Conservation (phyloP, 2,797 vertebrate species). For the Melanotaenia maccullochi region DNA sequence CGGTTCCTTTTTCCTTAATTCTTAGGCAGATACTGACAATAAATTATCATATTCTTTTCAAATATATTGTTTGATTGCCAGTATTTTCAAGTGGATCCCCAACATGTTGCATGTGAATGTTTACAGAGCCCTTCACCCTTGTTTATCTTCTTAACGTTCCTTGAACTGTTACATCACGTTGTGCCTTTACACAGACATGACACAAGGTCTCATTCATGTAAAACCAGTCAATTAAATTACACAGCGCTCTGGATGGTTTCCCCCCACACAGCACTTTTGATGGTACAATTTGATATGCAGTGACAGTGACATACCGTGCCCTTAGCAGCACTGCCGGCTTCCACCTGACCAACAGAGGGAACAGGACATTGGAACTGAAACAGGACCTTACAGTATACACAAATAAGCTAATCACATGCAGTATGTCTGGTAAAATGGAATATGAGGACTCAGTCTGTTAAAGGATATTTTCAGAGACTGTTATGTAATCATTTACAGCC, state of each 20-base stretch:
- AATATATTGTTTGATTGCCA: not conserved
- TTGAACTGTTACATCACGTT: slow-evolving; percentile 8
- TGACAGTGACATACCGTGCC: slow-evolving; percentile 70
- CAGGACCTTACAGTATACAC: slow-evolving; percentile 11
- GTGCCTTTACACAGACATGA: slow-evolving; percentile 23
- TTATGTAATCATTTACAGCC: slow-evolving; percentile 3
- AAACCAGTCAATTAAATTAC: slow-evolving; percentile 17
- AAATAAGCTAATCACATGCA: slow-evolving; percentile 37
- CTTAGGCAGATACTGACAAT: not conserved
- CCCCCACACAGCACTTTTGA: slow-evolving; percentile 22
- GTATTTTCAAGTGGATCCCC: slow-evolving; percentile 18
- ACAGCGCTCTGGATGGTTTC: not conserved
- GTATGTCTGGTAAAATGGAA: not conserved
- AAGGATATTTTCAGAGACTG: slow-evolving; percentile 2
- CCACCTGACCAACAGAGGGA: slow-evolving; percentile 73
- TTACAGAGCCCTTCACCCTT: not conserved
- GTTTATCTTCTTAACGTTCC: not conserved
- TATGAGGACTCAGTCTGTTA: not conserved
- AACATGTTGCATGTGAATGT: slow-evolving; percentile 24
- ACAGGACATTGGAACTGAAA: slow-evolving; percentile 53
- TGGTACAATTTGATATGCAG: slow-evolving; percentile 22
- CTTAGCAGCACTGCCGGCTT: slow-evolving; percentile 53
- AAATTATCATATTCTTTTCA: not conserved
- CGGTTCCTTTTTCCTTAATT: slow-evolving; percentile 2
- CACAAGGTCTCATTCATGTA: slow-evolving; percentile 27